phyloP scores from a whole-genome alignment of 2,888 invertebrate genomes.

The Linhomoeus sp. region DNA sequence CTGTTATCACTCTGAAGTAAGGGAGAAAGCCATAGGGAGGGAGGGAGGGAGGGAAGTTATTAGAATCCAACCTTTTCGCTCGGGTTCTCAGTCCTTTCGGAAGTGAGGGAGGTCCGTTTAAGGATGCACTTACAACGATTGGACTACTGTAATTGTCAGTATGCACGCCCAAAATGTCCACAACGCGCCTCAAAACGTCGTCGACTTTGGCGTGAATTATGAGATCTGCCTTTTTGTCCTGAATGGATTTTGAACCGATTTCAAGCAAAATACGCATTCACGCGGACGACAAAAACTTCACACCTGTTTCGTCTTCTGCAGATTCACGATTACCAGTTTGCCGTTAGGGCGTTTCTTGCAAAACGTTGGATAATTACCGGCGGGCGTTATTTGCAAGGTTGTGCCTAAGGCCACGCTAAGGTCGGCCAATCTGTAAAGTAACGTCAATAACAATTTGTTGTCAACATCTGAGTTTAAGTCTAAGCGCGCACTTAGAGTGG shows the following conservation, averaged over 20 bases:
- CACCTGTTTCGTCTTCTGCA: slow-evolving; percentile 94
- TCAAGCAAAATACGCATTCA: neutral
- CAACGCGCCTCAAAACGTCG: slow-evolving; percentile 9
- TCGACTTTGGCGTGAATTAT: slow-evolving; percentile 19
- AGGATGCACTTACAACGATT: too few species aligned
- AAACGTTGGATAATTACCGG: slow-evolving; percentile 71
- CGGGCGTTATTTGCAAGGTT: slow-evolving; percentile 90
- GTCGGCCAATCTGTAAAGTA: slow-evolving; percentile 42
- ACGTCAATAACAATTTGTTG: neutral
- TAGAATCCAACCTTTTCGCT: too few species aligned
- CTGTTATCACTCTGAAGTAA: too few species aligned
- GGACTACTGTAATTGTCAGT: too few species aligned
- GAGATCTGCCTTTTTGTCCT: slow-evolving; percentile 16
- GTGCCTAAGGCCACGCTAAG: slow-evolving; percentile 82
- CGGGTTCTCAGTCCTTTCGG: too few species aligned
- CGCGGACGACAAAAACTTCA: slow-evolving; percentile 23
- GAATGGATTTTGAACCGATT: neutral
- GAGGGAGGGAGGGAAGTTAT: too few species aligned
- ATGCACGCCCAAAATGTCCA: too few species aligned
- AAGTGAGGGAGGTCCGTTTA: too few species aligned
- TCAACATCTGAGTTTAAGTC: too few species aligned
- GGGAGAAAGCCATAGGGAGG: too few species aligned
- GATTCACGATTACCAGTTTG: slow-evolving; percentile 72
- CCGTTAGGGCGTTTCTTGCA: slow-evolving; percentile 58
- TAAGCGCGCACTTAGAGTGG: slow-evolving; percentile 56